Conservation (phyloP, 2,888 invertebrate genomes). For the Apamea sordens region DNA sequence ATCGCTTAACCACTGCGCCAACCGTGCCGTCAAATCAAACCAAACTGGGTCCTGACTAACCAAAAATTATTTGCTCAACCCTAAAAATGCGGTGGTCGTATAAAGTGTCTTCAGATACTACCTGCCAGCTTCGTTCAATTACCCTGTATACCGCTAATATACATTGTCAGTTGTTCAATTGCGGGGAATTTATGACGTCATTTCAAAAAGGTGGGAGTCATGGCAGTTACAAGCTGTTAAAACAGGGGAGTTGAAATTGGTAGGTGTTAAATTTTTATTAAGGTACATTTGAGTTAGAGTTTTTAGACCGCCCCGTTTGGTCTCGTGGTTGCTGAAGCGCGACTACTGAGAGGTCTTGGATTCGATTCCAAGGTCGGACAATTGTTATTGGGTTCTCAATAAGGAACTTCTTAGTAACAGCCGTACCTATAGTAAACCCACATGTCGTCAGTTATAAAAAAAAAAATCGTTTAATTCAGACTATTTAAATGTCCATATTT, state of each 20-base stretch:
- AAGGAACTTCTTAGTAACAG: background rate
- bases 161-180: constrained; percentile 52
- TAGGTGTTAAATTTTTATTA: constrained; percentile 18
- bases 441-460: too few species aligned
- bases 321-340: background rate
- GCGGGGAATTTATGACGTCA: constrained; percentile 63
- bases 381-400: background rate
- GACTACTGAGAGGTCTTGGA: background rate
- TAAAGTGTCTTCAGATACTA: constrained; percentile 66
- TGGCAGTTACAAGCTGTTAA: constrained; percentile 15
- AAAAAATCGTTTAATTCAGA: too few species aligned
- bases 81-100: constrained; percentile 36
- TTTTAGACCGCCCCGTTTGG: background rate
- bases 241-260: constrained; percentile 9
- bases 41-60: too few species aligned
- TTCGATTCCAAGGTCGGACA: too few species aligned
- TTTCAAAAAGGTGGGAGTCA: constrained; percentile 27
- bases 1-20: too few species aligned
- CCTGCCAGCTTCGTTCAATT: constrained; percentile 46
- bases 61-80: constrained; percentile 18
- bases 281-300: constrained; percentile 2
- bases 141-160: constrained; percentile 44
- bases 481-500: too few species aligned
- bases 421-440: background rate
- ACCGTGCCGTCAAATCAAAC: too few species aligned